These are phyloP conservation scores for Numida meleagris DNA, from an alignment of 2,113 vertebrate genomes.

Conservation along the genomic window DNA sequence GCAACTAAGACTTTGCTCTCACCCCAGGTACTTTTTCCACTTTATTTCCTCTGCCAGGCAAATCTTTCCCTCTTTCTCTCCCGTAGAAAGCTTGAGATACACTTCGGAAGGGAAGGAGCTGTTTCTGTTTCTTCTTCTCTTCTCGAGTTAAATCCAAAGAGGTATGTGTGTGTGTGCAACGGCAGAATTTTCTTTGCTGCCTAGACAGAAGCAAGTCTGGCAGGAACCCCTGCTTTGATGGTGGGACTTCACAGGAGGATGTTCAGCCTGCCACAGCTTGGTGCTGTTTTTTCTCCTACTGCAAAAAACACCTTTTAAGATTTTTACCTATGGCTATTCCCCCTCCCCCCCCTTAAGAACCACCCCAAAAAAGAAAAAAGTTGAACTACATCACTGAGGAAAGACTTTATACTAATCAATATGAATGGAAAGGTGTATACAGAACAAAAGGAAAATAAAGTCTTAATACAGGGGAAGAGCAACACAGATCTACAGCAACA, in stretches of 20 bases:
- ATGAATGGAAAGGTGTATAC: neutral
- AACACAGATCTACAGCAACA: neutral
- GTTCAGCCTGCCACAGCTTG: constrained; percentile 4
- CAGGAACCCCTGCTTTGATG: constrained; percentile 5
- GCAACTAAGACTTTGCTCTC: neutral
- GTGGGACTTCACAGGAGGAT: neutral
- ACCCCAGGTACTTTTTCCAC: neutral
- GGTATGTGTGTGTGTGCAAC: neutral
- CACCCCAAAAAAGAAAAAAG: neutral
- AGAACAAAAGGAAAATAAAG: neutral
- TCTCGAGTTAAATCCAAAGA: constrained; percentile 3
- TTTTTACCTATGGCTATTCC: constrained; percentile 33
- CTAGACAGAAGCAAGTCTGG: neutral
- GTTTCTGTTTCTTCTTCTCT: neutral
- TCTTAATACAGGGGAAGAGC: neutral
- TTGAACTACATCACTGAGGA: neutral
- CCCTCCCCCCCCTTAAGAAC: constrained; percentile 23
- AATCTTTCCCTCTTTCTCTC: neutral
- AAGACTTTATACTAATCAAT: neutral
- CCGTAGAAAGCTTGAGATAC: neutral
- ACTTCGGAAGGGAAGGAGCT: neutral
- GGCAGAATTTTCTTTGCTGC: constrained; percentile 25
- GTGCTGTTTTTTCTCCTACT: constrained; percentile 24
- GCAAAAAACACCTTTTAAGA: constrained; percentile 48
- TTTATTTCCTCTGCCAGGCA: neutral